Percentiles rank a stretch among this genome's conserved stretches.
These are phyloP conservation scores for Grammomys surdaster DNA, from an alignment of 2,113 vertebrate genomes.

Conservation along the genomic window DNA sequence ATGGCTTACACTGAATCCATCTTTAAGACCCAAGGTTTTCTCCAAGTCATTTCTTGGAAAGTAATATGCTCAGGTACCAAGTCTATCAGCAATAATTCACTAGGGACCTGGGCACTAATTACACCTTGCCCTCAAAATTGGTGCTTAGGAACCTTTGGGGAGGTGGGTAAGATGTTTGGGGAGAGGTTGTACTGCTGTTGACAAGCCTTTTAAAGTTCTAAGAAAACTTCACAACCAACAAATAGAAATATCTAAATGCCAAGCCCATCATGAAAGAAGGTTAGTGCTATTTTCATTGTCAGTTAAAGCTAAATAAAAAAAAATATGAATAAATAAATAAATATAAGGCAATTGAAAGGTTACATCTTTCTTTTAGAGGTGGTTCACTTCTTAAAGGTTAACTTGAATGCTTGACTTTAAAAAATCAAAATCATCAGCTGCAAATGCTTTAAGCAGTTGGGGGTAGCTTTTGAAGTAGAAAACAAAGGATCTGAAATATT, in stretches of 20 bases:
- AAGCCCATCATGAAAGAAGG: constrained; percentile 66
- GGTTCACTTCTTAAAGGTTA: constrained; percentile 78
- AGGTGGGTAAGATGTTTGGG: neutral
- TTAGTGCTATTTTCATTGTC: constrained; percentile 73
- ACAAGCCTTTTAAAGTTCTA: constrained; percentile 71
- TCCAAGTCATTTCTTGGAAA: constrained; percentile 8
- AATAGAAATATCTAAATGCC: constrained; percentile 78
- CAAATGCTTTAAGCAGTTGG: constrained; percentile 83
- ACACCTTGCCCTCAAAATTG: neutral
- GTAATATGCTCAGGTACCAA: constrained; percentile 7
- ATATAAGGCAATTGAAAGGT: constrained; percentile 76
- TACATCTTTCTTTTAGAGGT: constrained; percentile 75
- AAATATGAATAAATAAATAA: constrained; percentile 65
- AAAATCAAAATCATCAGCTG: constrained; percentile 85
- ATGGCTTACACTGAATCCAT: neutral
- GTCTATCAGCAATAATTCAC: neutral
- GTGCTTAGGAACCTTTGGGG: neutral
- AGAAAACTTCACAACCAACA: constrained; percentile 76
- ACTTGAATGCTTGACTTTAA: constrained; percentile 83
- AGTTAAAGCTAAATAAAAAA: constrained; percentile 59
- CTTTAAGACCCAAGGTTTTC: constrained; percentile 9
- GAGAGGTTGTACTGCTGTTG: neutral
- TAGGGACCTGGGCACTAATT: neutral
- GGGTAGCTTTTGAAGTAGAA: constrained; percentile 83
- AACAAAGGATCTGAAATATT: constrained; percentile 82